Evolutionary conservation across 1,140 invertebrate species (phyloP), one percentile per base, ranked within the genome.

Genomic region (Coelopa frigida): DNA sequence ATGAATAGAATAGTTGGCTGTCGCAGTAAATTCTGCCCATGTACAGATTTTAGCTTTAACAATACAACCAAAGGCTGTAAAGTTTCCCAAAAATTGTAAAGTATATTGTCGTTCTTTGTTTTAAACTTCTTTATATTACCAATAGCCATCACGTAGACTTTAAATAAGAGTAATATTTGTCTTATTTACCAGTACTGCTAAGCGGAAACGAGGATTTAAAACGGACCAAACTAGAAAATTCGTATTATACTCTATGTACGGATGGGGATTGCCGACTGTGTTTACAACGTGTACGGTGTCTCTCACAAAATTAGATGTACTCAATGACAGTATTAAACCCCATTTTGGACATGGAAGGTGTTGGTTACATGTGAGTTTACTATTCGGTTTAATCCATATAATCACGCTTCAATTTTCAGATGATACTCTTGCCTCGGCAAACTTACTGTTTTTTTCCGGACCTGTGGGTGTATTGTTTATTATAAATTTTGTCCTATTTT

Each of bases 401-500:
- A n/a, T n/a, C n/a, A 31, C n/a, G 44, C 2, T 26, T 35, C 48
- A 21, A 18, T n/a, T 43, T 41, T 11, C 39, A 64, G 65, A 65
- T 48, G 65, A 63, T 44, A 49, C 61, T 11, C 49, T 59, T 46
- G 63, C 54, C 10, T 55, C 51, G 18, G 62, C 75, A 1, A 75
- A 76, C 37, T 66, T 81, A 15, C 62, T 83, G 38, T 81, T 81
- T 54, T 83, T 83, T 55, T 76, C 77, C 5, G 64, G 75, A 3
- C 82, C 83, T 1, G 68, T 82, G 48, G 75, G 77, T 4, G 51
- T 84, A 20, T 73, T 81, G 20, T 71, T 82, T 3, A 62, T 76
- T 5, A 68, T 73, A 3, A 86, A 87, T 55, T 63, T 81, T 6
- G 58, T 79, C 12, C 70, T 86, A n/a, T 86, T 84, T 63, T 59